Evolutionary conservation across 2,888 invertebrate genomes (phyloP).

Genomic region (Sminthurides aquaticus): DNA sequence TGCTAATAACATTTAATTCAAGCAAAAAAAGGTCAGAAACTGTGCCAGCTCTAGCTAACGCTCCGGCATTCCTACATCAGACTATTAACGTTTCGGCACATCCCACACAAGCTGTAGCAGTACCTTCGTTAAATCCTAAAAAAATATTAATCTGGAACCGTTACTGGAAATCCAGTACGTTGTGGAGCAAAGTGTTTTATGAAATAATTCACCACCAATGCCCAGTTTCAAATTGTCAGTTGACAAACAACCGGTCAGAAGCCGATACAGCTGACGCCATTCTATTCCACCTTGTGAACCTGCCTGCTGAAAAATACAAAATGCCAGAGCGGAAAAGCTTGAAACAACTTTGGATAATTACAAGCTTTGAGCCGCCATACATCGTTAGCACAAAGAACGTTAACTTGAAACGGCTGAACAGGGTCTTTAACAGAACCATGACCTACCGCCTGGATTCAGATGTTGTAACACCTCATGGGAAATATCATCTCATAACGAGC

Average conservation of each 20-base stretch:
- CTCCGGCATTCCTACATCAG: too few species aligned
- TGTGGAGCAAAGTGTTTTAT: conserved; percentile 42
- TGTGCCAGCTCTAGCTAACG: too few species aligned
- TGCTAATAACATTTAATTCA: too few species aligned
- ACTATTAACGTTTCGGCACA: too few species aligned
- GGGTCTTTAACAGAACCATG: conserved; percentile 54
- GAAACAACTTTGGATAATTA: conserved; percentile 61
- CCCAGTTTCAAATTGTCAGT: conserved; percentile 32
- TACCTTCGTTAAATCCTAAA: conserved; percentile 19
- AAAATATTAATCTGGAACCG: conserved; percentile 41
- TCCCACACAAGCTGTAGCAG: too few species aligned
- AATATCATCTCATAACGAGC: conserved; percentile 16
- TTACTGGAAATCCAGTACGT: conserved; percentile 38
- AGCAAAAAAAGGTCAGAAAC: too few species aligned
- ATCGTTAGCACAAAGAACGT: conserved; percentile 49
- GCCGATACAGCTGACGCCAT: conserved; percentile 54
- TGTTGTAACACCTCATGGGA: conserved; percentile 48
- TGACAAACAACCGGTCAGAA: conserved; percentile 34
- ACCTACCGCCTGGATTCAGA: conserved; percentile 51
- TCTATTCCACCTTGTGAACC: conserved; percentile 54
- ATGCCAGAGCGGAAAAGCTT: conserved; percentile 51
- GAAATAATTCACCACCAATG: conserved; percentile 36
- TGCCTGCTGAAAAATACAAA: conserved; percentile 49
- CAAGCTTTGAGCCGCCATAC: conserved; percentile 61
- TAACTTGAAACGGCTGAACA: conserved; percentile 49